phyloP scores from a whole-genome alignment of 1,140 invertebrate genomes.

The Drosophila santomea region DNA sequence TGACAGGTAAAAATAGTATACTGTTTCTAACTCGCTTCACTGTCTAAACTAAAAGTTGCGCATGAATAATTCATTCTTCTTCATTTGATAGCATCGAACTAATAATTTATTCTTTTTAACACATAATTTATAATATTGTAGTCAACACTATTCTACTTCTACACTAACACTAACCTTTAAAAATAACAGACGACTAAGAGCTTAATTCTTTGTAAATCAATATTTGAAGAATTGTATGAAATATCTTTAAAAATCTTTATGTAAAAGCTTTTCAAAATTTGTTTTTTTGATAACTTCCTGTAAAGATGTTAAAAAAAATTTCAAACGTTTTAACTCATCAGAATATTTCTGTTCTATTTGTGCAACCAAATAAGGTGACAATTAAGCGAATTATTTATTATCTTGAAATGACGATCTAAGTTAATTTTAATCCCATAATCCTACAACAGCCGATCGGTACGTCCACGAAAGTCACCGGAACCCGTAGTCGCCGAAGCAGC shows the following conservation, averaged over 20 bases:
- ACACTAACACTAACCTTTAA: too few relatives aligned
- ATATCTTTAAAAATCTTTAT: too few relatives aligned
- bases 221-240: too few relatives aligned
- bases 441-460: constrained; percentile 86
- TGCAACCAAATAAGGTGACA: background rate
- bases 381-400: background rate
- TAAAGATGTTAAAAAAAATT: background rate
- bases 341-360: background rate
- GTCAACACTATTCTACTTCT: background rate
- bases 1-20: constrained; percentile 87
- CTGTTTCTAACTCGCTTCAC: background rate
- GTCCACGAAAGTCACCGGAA: constrained; percentile 87
- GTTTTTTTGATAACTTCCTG: background rate
- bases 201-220: too few relatives aligned
- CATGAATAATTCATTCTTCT: background rate
- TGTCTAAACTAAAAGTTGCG: background rate
- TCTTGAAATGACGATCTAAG: background rate
- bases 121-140: background rate
- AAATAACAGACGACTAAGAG: background rate
- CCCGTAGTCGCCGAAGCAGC: constrained; percentile 85
- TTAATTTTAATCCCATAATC: constrained; percentile 3
- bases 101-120: background rate
- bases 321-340: constrained; percentile 2
- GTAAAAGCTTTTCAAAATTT: background rate
- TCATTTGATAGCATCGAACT: background rate